A percentile compares a stretch with the other conserved stretches of the same genome.
Conservation (phyloP, 2,113 vertebrate species). For the Oreochromis aureus region DNA sequence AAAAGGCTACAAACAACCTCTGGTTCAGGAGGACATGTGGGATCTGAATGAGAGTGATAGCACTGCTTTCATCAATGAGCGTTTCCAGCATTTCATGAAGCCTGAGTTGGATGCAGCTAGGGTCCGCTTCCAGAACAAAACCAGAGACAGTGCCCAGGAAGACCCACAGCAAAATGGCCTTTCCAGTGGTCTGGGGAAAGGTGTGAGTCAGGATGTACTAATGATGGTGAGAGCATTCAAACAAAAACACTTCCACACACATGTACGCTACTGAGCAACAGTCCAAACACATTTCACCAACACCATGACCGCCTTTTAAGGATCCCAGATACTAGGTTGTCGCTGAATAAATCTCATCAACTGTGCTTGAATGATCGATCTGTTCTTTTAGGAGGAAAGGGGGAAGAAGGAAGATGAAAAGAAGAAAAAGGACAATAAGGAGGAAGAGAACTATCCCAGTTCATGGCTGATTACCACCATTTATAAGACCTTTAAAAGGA, state of each 20-base stretch:
- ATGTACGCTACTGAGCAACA: too few species aligned
- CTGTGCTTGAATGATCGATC: not conserved
- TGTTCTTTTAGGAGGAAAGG: slow-evolving; percentile 76
- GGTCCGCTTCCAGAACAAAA: slow-evolving; percentile 48
- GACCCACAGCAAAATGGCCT: not conserved
- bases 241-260: not conserved
- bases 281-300: too few species aligned
- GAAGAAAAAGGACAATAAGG: slow-evolving; percentile 60
- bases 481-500: slow-evolving; percentile 65
- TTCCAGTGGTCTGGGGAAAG: slow-evolving; percentile 70
- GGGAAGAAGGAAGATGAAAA: slow-evolving; percentile 63
- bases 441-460: slow-evolving; percentile 65
- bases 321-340: too few species aligned
- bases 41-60: slow-evolving; percentile 71
- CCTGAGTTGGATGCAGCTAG: slow-evolving; percentile 69
- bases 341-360: not conserved
- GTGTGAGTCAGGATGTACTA: slow-evolving; percentile 82
- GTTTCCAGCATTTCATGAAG: slow-evolving; percentile 74
- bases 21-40: slow-evolving; percentile 89
- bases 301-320: too few species aligned
- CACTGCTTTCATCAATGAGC: slow-evolving; percentile 42
- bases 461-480: slow-evolving; percentile 78
- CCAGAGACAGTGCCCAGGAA: not conserved
- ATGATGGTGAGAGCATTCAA: slow-evolving; percentile 77
- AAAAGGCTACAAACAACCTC: slow-evolving; percentile 80